phyloP scores from a whole-genome alignment of 2,888 invertebrate genomes.

The Tribolium freemani region DNA sequence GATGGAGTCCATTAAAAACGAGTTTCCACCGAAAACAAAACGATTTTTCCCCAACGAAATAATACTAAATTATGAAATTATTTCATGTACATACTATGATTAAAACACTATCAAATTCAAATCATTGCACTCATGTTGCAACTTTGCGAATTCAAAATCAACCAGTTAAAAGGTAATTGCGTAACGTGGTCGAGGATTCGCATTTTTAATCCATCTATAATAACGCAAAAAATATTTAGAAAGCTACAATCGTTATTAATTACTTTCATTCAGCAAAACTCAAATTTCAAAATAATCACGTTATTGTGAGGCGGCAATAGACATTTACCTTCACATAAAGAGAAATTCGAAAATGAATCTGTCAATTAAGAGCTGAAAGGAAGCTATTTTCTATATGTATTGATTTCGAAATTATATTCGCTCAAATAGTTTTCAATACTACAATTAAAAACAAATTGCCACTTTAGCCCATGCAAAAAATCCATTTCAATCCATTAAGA shows the following conservation, averaged over 20 bases:
- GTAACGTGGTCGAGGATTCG: conserved; percentile 16
- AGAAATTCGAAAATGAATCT: conserved; percentile 32
- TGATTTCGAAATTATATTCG: conserved; percentile 31
- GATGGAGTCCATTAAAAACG: conserved; percentile 23
- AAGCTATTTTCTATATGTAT: conserved; percentile 26
- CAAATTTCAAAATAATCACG: conserved; percentile 33
- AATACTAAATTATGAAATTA: conserved; percentile 23
- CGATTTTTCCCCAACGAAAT: conserved; percentile 16
- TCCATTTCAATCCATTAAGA: conserved; percentile 26
- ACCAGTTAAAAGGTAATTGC: conserved; percentile 32
- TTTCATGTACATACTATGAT: conserved; percentile 24
- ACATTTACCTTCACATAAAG: conserved; percentile 29
- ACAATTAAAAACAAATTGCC: conserved; percentile 33
- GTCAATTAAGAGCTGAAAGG: conserved; percentile 33
- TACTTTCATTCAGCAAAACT: conserved; percentile 9
- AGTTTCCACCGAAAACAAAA: conserved; percentile 27
- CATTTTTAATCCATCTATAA: conserved; percentile 34
- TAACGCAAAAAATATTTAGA: conserved; percentile 22
- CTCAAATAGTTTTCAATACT: conserved; percentile 33
- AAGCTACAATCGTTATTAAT: conserved; percentile 25
- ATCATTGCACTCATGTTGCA: conserved; percentile 30
- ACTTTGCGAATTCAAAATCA: conserved; percentile 21
- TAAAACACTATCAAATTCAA: conserved; percentile 38
- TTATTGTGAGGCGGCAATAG: conserved; percentile 16
- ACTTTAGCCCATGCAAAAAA: conserved; percentile 20